Evolutionary conservation across 2,888 invertebrate species (phyloP), one percentile per base, ranked within the genome.

Genomic region (Tenthredo notha): DNA sequence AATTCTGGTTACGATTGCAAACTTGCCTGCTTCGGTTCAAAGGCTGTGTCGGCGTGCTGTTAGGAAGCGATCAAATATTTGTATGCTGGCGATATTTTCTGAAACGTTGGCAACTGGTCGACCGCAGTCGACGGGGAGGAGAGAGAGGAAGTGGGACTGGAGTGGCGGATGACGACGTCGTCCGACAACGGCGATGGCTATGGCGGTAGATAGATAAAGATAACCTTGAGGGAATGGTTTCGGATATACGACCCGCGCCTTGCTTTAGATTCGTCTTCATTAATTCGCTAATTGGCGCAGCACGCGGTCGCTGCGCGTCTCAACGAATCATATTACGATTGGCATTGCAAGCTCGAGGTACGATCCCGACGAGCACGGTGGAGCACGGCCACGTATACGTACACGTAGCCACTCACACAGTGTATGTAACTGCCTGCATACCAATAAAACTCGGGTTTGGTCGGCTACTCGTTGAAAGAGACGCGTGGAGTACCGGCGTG

Each of bases 221-320:
- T 80, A 80, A 80, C 80, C 40, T 25, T 40, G 80, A 25, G 25
- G 80, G 21, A 61, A 80, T 80, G 80, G 58, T 25, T 61, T 80
- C 15, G 40, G 5, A 61, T 15, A 58, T 33, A 9, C 7, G 33
- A 15, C 29, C 21, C 58, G 61, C 33, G 25, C 61, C 21, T 80
- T 61, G 1, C 40, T n/a, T 7, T 37, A 25, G 12, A 80, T 61
- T 80, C 50, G 12, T 10, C 21, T 61, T 7, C 40, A 40, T 40
- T 80, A 2, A 40, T 61, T 61, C 40, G 58, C 54, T 54, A 15
- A 21, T 33, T 25, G 58, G 33, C 54, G 25, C 29, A 54, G 50
- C 54, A 58, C 58, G 18, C 40, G 37, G n/a, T 18, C 25, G 37
- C n/a, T 61, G 47, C 40, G n/a, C 10, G 58, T 58, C 40, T 29